Evolutionary conservation across 2,888 invertebrate genomes (phyloP), one percentile per base, ranked within the genome.

Genomic region (Melieria omissa): DNA sequence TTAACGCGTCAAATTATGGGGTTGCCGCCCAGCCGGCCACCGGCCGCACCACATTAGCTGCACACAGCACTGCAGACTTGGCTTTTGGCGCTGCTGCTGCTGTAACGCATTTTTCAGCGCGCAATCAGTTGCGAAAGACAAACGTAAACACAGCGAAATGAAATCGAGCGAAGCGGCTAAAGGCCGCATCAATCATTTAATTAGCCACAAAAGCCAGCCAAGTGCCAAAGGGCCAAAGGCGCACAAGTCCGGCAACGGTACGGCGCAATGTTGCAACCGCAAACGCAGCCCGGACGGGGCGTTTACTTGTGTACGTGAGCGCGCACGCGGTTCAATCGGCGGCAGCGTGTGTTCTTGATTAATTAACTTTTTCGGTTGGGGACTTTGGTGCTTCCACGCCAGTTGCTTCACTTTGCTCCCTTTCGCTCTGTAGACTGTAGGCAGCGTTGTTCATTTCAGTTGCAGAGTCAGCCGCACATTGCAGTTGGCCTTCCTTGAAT

Each of bases 1-100:
- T 84, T 82, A 79, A 77, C 82, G 80, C 83, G 80, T 80, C 73
- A 80, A 81, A 78, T 79, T 81, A 77, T 77, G 76, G 75, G 73
- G 75, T 77, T 55, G 65, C 74, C 77, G 77, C 76, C 77, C 73
- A 75, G 65, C 41, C 9, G 7, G 52, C 64, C 49, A 5, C 42
- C 16, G 45, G 3, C 7, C 8, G 14, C 42, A 29, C 29, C 29
- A 29, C 29, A 29, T 29, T 29, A 29, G 29, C 29, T 29, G 29
- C 29, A 29, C 29, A 2, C 29, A 29, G 29, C 29, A 29, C 29
- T 29, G 29, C 29, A 29, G 29, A 29, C 29, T 29, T 29, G 29
- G 29, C 29, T 29, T 29, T 29, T 29, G 29, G 29, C 29, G 29
- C 29, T 29, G 29, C 29, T 16, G 16, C 16, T 29, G 29, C 29